A percentile compares a stretch with the other conserved stretches of the same genome.
phyloP scores from a whole-genome alignment of 2,113 vertebrate species.

The Pedetes capensis region DNA sequence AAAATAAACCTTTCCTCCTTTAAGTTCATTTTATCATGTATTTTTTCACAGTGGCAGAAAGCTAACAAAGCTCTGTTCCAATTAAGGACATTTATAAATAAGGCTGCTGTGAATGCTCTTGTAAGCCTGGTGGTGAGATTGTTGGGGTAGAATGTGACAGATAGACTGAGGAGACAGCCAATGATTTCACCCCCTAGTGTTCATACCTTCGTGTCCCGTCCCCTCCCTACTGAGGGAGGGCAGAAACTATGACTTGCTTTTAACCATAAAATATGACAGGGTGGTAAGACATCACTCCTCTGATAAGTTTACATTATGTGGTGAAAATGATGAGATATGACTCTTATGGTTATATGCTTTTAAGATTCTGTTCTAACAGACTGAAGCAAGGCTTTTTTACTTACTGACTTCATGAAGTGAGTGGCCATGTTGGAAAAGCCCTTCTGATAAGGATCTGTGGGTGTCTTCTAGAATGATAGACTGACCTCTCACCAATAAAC shows the following conservation, averaged over 20 bases:
- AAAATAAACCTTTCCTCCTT: too few relatives aligned
- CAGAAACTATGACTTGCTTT: neutral
- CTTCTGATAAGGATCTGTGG: neutral
- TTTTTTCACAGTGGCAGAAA: too few relatives aligned
- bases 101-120: neutral
- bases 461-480: too few relatives aligned
- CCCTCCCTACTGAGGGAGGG: neutral
- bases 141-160: neutral
- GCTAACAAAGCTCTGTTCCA: too few relatives aligned
- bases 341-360: neutral
- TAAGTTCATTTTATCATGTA: too few relatives aligned
- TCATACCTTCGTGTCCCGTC: neutral
- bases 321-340: neutral
- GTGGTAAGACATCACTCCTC: neutral
- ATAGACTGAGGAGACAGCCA: neutral
- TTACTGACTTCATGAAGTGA: neutral
- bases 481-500: too few relatives aligned
- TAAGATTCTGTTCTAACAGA: neutral
- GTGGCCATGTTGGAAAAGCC: neutral
- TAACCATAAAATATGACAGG: neutral
- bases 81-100: neutral
- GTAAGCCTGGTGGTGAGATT: neutral
- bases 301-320: neutral
- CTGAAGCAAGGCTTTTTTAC: neutral
- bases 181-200: neutral